Base-by-base conservation (phyloP, 2,888 invertebrate species). In the Drosophila niveifrons region DNA sequence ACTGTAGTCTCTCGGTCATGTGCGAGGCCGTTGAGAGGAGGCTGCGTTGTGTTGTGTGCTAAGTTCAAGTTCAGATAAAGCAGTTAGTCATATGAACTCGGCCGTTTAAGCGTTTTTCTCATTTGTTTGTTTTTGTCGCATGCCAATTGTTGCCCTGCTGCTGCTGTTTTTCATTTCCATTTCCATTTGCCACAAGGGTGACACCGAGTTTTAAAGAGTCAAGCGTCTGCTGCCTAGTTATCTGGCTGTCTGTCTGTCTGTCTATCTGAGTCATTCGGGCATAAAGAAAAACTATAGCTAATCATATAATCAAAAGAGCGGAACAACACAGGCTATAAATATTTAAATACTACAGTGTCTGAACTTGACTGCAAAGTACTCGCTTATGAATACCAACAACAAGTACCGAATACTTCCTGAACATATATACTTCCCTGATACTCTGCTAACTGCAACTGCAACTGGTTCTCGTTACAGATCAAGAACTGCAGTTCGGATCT, bases 61-160 rank as follows among this genome's bases (percentile, higher is more conserved):
- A 55, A 63, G 66, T 56, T 67, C 50, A 67, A 67, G 66, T 56
- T 67, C 62, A 62, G 55, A 56, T 44, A 41, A 51, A 63, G 51
- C 39, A 51, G 51, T 64, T 63, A 63, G 64, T 51, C 55, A 56
- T 48, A 46, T 52, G 39, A 34, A 64, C 53, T 62, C 52, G 55
- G 23, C 43, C 28, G 46, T 18, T 61, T 18, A 59, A 59, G 51
- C 13, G 18, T 36, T 28, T 51, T 52, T 28, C 52, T 41, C 29
- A 55, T 47, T 48, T 39, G 47, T 31, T 34, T 43, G 3, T 48
- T 48, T 47, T 52, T 61, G 52, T 55, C 53, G 44, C 62, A 53
- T 39, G 53, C 62, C 62, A 62, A 62, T 55, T 62, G 44, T 44
- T 11, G 34, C 55, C 31, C 56, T 46, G 56, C 18, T 4, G 18